A percentile compares a stretch with the other conserved stretches of the same genome.
Conservation (phyloP, 2,113 vertebrate species). For the Mixornis gularis region DNA sequence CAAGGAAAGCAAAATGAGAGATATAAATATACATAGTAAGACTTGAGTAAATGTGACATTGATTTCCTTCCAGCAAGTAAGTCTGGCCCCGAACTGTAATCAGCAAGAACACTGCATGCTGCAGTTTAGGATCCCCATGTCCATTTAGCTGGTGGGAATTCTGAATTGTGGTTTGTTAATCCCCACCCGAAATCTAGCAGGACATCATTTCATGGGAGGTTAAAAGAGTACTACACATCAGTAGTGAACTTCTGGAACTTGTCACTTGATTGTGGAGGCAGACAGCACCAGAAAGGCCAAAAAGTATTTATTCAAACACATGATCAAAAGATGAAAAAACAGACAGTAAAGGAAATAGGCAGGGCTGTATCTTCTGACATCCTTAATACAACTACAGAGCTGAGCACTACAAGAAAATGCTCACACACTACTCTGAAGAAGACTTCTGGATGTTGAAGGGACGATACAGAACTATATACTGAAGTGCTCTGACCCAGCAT, state of each 20-base stretch:
- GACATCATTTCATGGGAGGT: neutral
- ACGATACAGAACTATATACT: neutral
- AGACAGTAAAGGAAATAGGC: neutral
- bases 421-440: neutral
- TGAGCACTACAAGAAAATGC: neutral
- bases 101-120: neutral
- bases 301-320: neutral
- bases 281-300: neutral
- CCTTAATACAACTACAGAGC: neutral
- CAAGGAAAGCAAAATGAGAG: neutral
- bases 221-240: neutral
- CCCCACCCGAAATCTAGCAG: neutral
- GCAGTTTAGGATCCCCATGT: neutral
- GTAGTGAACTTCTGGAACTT: neutral
- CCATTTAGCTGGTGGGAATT: neutral
- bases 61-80: neutral
- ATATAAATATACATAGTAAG: neutral
- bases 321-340: neutral
- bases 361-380: neutral
- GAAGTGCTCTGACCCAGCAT: neutral
- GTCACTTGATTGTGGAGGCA: neutral
- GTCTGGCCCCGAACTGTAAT: neutral
- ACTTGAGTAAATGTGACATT: neutral
- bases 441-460: neutral
- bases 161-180: neutral